phyloP scores from a whole-genome alignment of 2,113 vertebrate genomes.

The Apaloderma vittatum region DNA sequence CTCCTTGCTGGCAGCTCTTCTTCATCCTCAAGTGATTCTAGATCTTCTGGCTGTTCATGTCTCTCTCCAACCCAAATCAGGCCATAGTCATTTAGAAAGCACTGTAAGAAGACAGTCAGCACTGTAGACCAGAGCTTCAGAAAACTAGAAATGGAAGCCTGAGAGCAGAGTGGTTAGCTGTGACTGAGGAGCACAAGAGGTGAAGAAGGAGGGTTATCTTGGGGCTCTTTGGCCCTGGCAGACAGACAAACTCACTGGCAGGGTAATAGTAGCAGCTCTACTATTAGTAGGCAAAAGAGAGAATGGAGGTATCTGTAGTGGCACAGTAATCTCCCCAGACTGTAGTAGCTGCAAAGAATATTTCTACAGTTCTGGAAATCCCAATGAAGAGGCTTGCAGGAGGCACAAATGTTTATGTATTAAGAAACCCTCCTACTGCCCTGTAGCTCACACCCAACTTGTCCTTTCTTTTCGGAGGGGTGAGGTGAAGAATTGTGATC shows the following conservation, averaged over 20 bases:
- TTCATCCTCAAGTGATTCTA: background rate
- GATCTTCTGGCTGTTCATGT: background rate
- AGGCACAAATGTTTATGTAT: background rate
- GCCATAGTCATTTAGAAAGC: conserved; percentile 90
- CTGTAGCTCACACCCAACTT: background rate
- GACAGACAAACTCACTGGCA: background rate
- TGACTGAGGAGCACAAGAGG: background rate
- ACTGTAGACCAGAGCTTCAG: background rate
- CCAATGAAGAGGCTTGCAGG: background rate
- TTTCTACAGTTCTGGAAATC: background rate
- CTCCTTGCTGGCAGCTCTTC: conserved; percentile 35
- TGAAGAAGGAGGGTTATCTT: background rate
- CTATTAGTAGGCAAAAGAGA: background rate
- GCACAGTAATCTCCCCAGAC: background rate
- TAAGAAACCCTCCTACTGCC: background rate
- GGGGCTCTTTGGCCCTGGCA: background rate
- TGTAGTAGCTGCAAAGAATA: background rate
- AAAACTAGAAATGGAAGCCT: background rate
- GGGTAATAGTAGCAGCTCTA: background rate
- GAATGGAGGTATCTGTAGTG: background rate
- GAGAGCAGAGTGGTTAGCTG: accelerated
- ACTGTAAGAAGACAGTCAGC: conserved; percentile 64
- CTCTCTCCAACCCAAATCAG: conserved; percentile 90
- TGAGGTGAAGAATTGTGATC: background rate
- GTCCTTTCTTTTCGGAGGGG: background rate